Conservation (phyloP, 2,113 vertebrate genomes). For the Corvus cornix region DNA sequence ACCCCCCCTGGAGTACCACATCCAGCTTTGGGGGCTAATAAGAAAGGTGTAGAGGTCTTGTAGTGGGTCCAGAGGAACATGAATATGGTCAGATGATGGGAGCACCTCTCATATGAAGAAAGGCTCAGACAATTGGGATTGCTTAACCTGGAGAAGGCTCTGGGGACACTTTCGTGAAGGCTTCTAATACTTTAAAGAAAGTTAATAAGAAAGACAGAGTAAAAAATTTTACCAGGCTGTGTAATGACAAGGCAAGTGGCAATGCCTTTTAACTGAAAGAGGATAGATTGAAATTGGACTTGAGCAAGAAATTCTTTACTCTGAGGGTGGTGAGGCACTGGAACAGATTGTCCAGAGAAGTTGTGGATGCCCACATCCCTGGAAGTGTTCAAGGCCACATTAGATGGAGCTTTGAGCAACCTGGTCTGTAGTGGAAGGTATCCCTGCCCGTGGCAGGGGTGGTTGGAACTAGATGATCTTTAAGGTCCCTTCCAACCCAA, state of each 20-base stretch:
- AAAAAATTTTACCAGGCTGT: neutral
- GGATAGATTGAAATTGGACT: neutral
- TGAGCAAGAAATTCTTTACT: neutral
- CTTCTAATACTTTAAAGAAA: neutral
- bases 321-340: neutral
- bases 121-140: rapidly evolving
- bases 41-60: neutral
- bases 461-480: neutral
- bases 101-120: neutral
- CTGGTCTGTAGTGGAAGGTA: neutral
- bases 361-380: neutral
- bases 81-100: neutral
- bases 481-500: neutral
- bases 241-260: neutral
- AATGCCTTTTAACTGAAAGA: neutral
- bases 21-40: neutral
- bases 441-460: neutral
- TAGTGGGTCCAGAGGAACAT: neutral
- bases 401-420: neutral
- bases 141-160: neutral
- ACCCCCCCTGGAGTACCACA: neutral
- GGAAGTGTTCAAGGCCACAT: neutral
- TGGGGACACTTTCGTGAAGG: neutral
- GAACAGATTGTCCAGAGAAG: neutral
- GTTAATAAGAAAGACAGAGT: neutral